Evolutionary conservation across 35 echinoderm and acorn worm genomes (phyloP), one percentile per base, ranked within the genome.

Genomic region (Lytechinus pictus): DNA sequence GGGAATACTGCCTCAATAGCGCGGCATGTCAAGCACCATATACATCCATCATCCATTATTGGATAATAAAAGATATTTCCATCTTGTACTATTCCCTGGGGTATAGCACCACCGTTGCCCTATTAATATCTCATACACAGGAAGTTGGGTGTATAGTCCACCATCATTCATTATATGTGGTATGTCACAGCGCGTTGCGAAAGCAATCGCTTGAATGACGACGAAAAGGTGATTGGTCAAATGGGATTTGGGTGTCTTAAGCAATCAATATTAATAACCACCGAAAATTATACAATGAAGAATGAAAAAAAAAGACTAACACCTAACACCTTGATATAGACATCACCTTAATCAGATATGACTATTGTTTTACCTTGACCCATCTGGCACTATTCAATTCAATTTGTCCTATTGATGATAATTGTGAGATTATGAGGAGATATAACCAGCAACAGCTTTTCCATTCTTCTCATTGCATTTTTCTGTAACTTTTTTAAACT

Each of bases 31-130:
- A 79, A 79, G 66, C 66, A 79, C 2, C 19, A 79, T 79, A 79
- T 79, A 79, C 66, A 79, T 79, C 66, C 66, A 79, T 79, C 66
- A 79, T 79, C 66, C 66, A 24, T 79, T 79, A 79, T 79, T 79
- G 66, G 66, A 79, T 79, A 79, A 79, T 79, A 79, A 79, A 79
- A 79, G 66, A 79, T 79, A 79, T 79, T 79, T 79, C 66, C 66
- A 79, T 79, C 66, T 79, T 79, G 66, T 79, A 79, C 19, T 24
- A 16, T 24, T 79, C 66, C 66, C 66, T 24, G 21, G 19, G 66
- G 66, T n/a, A 79, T 24, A 79, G 66, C 19, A 24, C 66, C 66
- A 79, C 66, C 66, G 66, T n/a, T 19, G 66, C n/a, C 16, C 66
- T 79, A n/a, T 79, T 79, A 79, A 79, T 79, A 79, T 8, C 19